Evolutionary conservation across 2,888 invertebrate species (phyloP), one percentile per base, ranked within the genome.

Genomic region (Rutpela maculata): DNA sequence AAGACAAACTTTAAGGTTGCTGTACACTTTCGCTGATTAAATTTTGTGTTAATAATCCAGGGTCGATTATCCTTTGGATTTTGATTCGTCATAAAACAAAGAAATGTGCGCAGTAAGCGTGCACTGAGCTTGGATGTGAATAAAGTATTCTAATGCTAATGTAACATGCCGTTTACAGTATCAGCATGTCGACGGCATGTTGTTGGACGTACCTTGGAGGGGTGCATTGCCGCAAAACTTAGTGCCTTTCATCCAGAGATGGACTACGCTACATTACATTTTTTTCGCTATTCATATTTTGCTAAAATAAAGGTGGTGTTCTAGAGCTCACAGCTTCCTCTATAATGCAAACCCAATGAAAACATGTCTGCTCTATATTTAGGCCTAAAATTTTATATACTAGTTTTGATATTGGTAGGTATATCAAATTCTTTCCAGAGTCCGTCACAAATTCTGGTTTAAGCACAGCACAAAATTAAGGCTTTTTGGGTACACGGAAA

Each of bases 151-250:
- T 81, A 83, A 77, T 66, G 78, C 80, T 83, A 82, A 81, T 77
- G 56, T 74, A 60, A 77, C 78, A 68, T 70, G 73, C 68, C 76
- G 59, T 62, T 74, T 72, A 75, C 78, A 79, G 72, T 62, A 75
- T 68, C 50, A 72, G 72, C 31, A 26, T 74, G 69, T 82, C 68
- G 76, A 80, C 75, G 81, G 78, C 79, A 78, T 79, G 82, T 84
- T 76, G 31, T 79, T 89, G 90, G 89, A 90, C 90, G 89, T 89
- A 88, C 88, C 87, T 84, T 86, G 89, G 89, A 89, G 88, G 89
- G 89, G 90, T 89, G 89, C 89, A 89, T 88, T 89, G 89, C 89
- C 86, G 88, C 88, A 81, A 82, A 87, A 87, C 84, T 88, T 89
- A 89, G 89, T 89, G 89, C 89, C 89, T 85, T 86, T 82, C 50